Evolutionary conservation across 2,797 vertebrate genomes (phyloP).

Genomic region (Eospalax fontanierii): DNA sequence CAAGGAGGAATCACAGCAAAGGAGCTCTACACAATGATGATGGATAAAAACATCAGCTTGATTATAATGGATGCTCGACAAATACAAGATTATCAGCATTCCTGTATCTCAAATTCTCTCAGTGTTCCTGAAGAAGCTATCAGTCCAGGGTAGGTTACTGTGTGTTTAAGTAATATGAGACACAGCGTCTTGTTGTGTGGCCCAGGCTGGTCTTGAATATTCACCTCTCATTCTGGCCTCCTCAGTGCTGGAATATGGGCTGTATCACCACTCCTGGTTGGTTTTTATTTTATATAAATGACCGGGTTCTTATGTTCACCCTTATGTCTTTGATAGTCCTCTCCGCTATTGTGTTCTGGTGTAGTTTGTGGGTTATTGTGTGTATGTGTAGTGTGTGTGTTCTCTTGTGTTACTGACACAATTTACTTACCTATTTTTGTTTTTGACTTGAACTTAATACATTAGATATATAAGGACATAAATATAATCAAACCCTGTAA

Average conservation of each 20-base stretch:
- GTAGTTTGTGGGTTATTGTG: neutral
- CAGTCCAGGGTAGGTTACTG: slow-evolving; percentile 93
- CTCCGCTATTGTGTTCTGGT: neutral
- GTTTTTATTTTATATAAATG: slow-evolving; percentile 43
- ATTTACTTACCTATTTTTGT: slow-evolving; percentile 15
- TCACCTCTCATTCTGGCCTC: neutral
- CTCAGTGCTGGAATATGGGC: neutral
- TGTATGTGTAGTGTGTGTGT: neutral
- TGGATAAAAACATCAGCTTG: slow-evolving; percentile 92
- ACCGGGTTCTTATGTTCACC: neutral
- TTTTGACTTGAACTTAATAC: slow-evolving; percentile 30
- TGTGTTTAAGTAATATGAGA: neutral
- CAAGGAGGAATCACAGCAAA: slow-evolving; percentile 94
- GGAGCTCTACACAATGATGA: slow-evolving; percentile 96
- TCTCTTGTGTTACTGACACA: neutral
- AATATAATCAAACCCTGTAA: too few relatives aligned
- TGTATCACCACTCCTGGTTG: neutral
- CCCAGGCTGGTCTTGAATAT: neutral
- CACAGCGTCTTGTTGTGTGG: neutral
- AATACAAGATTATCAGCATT: slow-evolving; percentile 94
- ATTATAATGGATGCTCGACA: slow-evolving; percentile 97
- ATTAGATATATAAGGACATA: too few relatives aligned
- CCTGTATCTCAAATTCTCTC: slow-evolving; percentile 94
- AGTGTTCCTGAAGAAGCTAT: slow-evolving; percentile 97
- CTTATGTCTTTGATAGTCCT: neutral